phyloP scores from a whole-genome alignment of 2,797 vertebrate genomes.

The Amphiprion clarkii region DNA sequence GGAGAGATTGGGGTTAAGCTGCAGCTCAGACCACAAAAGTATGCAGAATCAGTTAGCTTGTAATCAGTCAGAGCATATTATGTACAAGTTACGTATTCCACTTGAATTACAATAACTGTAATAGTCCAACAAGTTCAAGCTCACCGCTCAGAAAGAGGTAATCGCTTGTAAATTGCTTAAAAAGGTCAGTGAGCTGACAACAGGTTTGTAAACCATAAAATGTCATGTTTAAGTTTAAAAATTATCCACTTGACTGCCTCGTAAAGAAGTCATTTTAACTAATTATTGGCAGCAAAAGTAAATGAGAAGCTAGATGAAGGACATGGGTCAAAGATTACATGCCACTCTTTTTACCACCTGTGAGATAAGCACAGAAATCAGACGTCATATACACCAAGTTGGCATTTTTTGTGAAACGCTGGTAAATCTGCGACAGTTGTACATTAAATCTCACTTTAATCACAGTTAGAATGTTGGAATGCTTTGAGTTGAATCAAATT shows the following conservation, averaged over 20 bases:
- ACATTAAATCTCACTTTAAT: not conserved
- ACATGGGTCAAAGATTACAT: not conserved
- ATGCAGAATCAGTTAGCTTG: slow-evolving; percentile 3
- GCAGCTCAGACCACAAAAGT: slow-evolving; percentile 46
- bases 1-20: slow-evolving; percentile 59
- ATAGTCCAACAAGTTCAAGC: not conserved
- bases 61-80: slow-evolving; percentile 6
- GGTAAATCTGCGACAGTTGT: not conserved
- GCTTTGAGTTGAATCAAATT: too few species aligned
- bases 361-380: not conserved
- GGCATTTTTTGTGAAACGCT: not conserved
- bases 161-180: not conserved
- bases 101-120: rapidly evolving
- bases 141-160: not conserved
- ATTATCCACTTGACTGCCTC: not conserved
- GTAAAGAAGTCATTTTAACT: slow-evolving; percentile 5
- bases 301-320: slow-evolving; percentile 12
- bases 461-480: too few species aligned
- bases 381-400: not conserved
- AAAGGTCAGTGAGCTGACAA: slow-evolving; percentile 11
- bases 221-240: not conserved
- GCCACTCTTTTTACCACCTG: not conserved
- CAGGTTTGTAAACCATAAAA: not conserved
- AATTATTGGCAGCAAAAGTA: not conserved
- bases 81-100: not conserved